Percentiles rank a stretch among this genome's conserved stretches.
Evolutionary conservation across 2,888 invertebrate genomes (phyloP).

Genomic region (Agonopterix subpropinquella): DNA sequence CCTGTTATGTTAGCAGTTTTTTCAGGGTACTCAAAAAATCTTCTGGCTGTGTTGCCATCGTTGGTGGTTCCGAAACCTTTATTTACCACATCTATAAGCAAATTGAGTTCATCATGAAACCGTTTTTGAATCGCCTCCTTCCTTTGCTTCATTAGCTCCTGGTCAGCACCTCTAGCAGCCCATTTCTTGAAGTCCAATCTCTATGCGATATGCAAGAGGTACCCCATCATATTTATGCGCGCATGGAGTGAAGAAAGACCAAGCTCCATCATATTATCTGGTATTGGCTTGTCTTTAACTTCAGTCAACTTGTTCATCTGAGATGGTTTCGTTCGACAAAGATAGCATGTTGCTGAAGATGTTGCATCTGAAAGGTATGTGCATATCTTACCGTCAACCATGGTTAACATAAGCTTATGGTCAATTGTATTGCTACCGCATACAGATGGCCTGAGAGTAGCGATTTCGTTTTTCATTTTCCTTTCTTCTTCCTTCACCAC

Average conservation of each 20-base stretch:
- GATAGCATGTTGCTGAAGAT: constrained; percentile 4
- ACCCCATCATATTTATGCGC: constrained; percentile 11
- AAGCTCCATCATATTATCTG: neutral
- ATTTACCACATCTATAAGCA: constrained; percentile 11
- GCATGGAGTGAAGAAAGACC: constrained; percentile 9
- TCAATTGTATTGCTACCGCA: neutral
- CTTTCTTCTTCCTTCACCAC: constrained; percentile 3
- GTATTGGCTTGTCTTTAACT: neutral
- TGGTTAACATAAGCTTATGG: constrained; percentile 6
- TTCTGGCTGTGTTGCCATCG: constrained; percentile 10
- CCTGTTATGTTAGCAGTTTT: constrained; percentile 15
- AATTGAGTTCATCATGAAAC: constrained; percentile 7
- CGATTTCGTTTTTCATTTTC: constrained; percentile 7
- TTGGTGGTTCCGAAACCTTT: constrained; percentile 10
- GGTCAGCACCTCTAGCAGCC: constrained; percentile 2
- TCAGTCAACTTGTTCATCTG: constrained; percentile 5
- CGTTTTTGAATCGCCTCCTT: constrained; percentile 5
- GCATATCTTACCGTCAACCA: neutral
- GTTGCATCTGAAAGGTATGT: constrained; percentile 5
- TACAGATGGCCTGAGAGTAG: neutral
- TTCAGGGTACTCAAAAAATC: constrained; percentile 10
- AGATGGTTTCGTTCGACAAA: constrained; percentile 6
- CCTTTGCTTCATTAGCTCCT: neutral
- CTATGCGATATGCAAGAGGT: constrained; percentile 13
- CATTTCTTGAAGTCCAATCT: constrained; percentile 7